phyloP scores from a whole-genome alignment of 2,888 invertebrate species.

The Cylloceria caligata region DNA sequence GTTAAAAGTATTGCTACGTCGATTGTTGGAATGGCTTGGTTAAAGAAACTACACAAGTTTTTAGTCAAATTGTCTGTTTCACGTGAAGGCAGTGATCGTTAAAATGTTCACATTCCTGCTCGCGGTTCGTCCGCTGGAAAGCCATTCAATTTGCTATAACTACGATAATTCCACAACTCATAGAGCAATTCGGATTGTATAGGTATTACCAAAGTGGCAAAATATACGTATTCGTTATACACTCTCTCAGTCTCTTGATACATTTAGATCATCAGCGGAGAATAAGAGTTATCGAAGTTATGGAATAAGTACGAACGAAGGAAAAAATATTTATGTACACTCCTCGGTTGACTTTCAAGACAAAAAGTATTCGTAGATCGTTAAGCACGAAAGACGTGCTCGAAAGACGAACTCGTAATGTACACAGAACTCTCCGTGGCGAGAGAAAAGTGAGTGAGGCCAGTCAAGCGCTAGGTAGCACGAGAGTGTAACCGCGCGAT shows the following conservation, averaged over 20 bases:
- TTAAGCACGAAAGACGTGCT: constrained; percentile 49
- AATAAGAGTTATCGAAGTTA: constrained; percentile 37
- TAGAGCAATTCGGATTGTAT: neutral
- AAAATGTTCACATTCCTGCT: constrained; percentile 32
- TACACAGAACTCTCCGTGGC: neutral
- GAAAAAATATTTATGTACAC: neutral
- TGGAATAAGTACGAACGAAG: constrained; percentile 32
- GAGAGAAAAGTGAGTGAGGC: constrained; percentile 41
- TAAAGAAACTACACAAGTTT: neutral
- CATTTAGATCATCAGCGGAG: constrained; percentile 43
- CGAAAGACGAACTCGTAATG: constrained; percentile 23
- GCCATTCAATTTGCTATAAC: constrained; percentile 23
- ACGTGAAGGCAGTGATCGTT: constrained; percentile 3
- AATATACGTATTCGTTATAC: constrained; percentile 1
- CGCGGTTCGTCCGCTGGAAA: constrained; percentile 1
- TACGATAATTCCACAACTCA: constrained; percentile 1
- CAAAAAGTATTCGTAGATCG: constrained; percentile 61
- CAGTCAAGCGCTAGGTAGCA: constrained; percentile 8
- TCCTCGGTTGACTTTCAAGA: neutral
- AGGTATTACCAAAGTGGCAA: constrained; percentile 28
- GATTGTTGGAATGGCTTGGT: neutral
- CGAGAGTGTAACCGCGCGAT: constrained; percentile 52
- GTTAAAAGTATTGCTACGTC: neutral
- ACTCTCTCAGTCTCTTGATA: constrained; percentile 12
- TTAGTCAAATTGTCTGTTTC: neutral